A percentile compares a stretch with the other conserved stretches of the same genome.
These are phyloP conservation scores for Anas capensis DNA, from an alignment of 2,797 vertebrate genomes.

Conservation along the genomic window DNA sequence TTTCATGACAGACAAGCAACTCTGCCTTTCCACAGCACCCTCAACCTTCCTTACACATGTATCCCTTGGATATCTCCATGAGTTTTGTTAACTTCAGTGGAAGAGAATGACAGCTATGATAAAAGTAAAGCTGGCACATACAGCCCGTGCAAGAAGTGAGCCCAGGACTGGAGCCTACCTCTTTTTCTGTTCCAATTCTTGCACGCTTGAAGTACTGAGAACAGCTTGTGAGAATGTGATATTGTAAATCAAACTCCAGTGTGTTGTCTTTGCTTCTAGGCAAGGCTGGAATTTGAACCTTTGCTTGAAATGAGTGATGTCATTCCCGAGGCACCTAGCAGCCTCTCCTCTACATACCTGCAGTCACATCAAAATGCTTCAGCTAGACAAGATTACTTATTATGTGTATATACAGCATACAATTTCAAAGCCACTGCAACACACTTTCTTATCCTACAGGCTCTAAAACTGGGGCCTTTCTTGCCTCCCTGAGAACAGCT, in stretches of 20 bases:
- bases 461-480: neutral
- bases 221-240: neutral
- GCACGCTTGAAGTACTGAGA: neutral
- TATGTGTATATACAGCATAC: neutral
- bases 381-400: neutral
- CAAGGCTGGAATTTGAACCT: neutral
- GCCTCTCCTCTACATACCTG: neutral
- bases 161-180: neutral
- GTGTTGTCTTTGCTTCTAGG: neutral
- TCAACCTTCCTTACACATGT: neutral
- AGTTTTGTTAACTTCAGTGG: neutral
- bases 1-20: neutral
- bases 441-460: neutral
- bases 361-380: neutral
- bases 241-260: neutral
- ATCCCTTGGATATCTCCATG: neutral
- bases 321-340: neutral
- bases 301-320: neutral
- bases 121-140: neutral
- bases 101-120: neutral
- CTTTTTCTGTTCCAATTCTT: neutral
- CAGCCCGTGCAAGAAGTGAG: neutral
- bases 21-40: neutral
- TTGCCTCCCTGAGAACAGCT: neutral
- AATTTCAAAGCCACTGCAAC: neutral